These are phyloP conservation scores for Cyanoliseus patagonus DNA, from an alignment of 2,113 vertebrate genomes.

Conservation along the genomic window DNA sequence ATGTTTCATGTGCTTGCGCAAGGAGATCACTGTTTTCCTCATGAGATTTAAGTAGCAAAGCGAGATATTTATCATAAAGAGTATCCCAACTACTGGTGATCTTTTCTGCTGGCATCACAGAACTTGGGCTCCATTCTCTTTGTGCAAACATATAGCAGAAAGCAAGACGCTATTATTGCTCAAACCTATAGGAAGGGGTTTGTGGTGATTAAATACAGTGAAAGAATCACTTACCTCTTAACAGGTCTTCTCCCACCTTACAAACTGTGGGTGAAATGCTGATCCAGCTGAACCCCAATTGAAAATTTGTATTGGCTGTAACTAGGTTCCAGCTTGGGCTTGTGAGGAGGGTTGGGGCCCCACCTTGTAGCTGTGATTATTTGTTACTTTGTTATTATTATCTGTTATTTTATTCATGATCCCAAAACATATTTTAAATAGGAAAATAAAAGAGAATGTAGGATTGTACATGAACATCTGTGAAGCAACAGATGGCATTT, in stretches of 20 bases:
- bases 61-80: background rate
- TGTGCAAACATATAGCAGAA: background rate
- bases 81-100: background rate
- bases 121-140: background rate
- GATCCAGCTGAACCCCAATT: background rate
- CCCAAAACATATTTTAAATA: background rate
- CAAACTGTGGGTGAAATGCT: background rate
- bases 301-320: background rate
- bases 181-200: background rate
- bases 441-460: background rate
- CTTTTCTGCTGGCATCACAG: background rate
- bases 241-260: background rate
- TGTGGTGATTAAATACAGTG: background rate
- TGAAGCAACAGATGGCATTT: background rate
- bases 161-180: background rate
- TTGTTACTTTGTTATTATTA: background rate
- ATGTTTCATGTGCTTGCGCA: background rate
- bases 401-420: background rate
- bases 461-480: background rate
- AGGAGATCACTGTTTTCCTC: background rate
- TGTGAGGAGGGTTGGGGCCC: background rate
- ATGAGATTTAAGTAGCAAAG: background rate
- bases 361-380: background rate
- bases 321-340: background rate
- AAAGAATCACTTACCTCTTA: background rate